These are phyloP conservation scores for Mormyrus lacerda DNA, from an alignment of 2,113 vertebrate species.

Conservation along the genomic window DNA sequence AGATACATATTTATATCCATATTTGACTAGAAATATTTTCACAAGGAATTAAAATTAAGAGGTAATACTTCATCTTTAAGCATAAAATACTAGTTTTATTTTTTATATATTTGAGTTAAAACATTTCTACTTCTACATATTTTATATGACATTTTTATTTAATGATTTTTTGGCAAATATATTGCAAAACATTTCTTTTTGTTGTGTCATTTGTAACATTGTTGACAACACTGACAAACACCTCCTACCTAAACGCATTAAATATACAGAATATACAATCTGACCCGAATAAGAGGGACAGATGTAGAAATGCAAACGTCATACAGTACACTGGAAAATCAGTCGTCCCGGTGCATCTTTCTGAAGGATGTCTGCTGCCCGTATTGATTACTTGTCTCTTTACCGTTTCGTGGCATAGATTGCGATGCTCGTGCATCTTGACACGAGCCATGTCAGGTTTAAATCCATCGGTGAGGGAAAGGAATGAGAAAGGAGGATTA, in stretches of 20 bases:
- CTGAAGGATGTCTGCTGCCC: neutral
- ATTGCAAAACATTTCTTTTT: neutral
- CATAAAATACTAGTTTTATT: neutral
- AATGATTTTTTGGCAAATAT: neutral
- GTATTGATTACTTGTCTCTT: neutral
- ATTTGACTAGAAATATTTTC: neutral
- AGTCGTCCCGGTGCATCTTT: neutral
- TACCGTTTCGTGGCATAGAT: neutral
- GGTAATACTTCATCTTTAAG: neutral
- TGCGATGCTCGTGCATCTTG: neutral
- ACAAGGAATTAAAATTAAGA: neutral
- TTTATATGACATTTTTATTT: neutral
- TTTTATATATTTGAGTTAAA: neutral
- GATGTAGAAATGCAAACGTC: neutral
- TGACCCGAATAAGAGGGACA: neutral
- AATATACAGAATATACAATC: neutral
- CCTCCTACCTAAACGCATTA: neutral
- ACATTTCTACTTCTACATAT: neutral
- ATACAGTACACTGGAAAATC: neutral
- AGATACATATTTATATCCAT: neutral
- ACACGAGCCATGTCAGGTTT: neutral
- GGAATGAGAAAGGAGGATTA: neutral
- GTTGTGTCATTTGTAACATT: neutral
- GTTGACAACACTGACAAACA: neutral
- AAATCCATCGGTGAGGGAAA: neutral